Conservation (phyloP, 2,113 vertebrate genomes). For the Lipophrys pholis region DNA sequence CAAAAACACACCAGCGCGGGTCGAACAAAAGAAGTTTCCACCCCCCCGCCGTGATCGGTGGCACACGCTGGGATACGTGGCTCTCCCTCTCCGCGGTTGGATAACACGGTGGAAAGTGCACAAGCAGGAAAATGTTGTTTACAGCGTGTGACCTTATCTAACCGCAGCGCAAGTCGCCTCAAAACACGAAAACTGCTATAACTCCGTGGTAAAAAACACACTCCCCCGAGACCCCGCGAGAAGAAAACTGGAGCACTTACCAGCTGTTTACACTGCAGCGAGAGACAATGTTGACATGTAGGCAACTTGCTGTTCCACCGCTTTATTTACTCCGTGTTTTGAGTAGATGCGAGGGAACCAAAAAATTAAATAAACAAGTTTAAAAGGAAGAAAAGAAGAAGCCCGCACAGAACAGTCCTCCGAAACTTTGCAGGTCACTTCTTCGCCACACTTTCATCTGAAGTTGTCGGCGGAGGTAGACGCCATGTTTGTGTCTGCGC, state of each 20-base stretch:
- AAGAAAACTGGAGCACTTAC: constrained; percentile 71
- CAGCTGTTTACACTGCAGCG: constrained; percentile 80
- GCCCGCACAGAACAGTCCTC: constrained; percentile 8
- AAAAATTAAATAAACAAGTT: neutral
- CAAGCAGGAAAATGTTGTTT: constrained; percentile 6
- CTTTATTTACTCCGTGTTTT: constrained; percentile 50
- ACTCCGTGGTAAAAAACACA: too few relatives aligned
- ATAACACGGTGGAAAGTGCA: constrained; percentile 36
- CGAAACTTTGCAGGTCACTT: constrained; percentile 72
- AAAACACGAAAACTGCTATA: too few relatives aligned
- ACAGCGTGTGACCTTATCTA: neutral
- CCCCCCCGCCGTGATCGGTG: neutral
- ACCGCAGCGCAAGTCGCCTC: neutral
- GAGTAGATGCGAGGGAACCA: constrained; percentile 7
- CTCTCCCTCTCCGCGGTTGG: constrained; percentile 26
- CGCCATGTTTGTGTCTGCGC: constrained; percentile 84
- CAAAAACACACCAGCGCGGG: constrained; percentile 38
- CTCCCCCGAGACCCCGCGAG: too few relatives aligned
- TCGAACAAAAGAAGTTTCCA: constrained; percentile 38
- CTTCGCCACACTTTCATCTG: constrained; percentile 69
- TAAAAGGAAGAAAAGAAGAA: neutral
- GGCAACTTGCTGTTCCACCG: constrained; percentile 69
- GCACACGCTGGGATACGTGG: constrained; percentile 51
- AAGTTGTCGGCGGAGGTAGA: constrained; percentile 68
- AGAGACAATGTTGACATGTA: constrained; percentile 80